These are phyloP conservation scores for Adineta ricciae DNA, from an alignment of 2,888 invertebrate species.

Conservation along the genomic window DNA sequence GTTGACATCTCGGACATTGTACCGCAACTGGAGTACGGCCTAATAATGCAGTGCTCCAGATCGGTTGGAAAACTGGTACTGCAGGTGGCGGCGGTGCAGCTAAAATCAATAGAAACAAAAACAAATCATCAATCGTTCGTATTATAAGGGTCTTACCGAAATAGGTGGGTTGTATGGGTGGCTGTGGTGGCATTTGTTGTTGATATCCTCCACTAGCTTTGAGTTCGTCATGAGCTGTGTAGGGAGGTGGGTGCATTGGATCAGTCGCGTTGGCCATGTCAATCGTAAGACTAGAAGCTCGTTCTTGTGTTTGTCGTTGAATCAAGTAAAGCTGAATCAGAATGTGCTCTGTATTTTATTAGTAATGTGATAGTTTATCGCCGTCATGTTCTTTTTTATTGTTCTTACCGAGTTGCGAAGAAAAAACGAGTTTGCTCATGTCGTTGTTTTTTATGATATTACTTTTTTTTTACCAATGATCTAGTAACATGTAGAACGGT, in stretches of 20 bases:
- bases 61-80: not conserved
- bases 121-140: not conserved
- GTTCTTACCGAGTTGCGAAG: not conserved
- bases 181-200: not conserved
- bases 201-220: not conserved
- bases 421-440: not conserved
- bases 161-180: not conserved
- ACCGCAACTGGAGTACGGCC: conserved; percentile 25
- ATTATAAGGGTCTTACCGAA: not conserved
- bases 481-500: too few species aligned
- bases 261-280: not conserved
- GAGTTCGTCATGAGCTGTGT: not conserved
- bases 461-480: not conserved
- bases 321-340: not conserved
- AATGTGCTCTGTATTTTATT: not conserved
- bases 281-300: not conserved
- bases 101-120: not conserved
- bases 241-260: not conserved
- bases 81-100: not conserved
- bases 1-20: conserved; percentile 35
- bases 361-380: not conserved
- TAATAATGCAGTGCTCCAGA: not conserved
- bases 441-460: not conserved
- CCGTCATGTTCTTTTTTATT: not conserved
- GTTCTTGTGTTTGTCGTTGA: too few species aligned